phyloP scores from a whole-genome alignment of 2,888 invertebrate genomes.

The Chymomyza amoena region DNA sequence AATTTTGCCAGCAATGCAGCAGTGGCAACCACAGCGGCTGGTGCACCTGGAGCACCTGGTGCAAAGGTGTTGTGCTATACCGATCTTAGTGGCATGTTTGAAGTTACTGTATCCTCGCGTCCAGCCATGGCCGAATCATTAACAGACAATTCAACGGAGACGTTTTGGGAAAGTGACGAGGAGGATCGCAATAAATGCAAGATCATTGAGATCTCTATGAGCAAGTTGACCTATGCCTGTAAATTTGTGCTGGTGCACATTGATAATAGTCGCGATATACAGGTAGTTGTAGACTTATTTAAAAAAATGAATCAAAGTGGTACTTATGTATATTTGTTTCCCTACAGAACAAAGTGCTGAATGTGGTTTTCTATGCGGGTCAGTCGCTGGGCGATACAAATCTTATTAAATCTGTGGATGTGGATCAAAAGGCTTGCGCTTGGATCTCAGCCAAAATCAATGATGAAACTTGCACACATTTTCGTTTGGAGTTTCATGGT shows the following conservation, averaged over 20 bases:
- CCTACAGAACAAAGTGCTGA: constrained; percentile 90
- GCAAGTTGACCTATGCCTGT: constrained; percentile 79
- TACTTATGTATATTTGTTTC: not conserved
- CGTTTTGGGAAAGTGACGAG: constrained; percentile 99
- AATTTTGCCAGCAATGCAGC: constrained; percentile 49
- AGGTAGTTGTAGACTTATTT: constrained; percentile 80
- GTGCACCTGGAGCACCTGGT: constrained; percentile 65
- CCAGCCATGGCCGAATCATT: constrained; percentile 96
- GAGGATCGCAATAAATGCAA: constrained; percentile 97
- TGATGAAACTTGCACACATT: constrained; percentile 81
- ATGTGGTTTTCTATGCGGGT: constrained; percentile 91
- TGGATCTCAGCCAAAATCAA: constrained; percentile 94
- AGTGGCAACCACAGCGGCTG: constrained; percentile 31
- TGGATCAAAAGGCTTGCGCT: constrained; percentile 90
- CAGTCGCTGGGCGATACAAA: constrained; percentile 89
- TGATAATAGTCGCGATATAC: constrained; percentile 95
- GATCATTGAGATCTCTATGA: constrained; percentile 86
- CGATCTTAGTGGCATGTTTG: constrained; percentile 78
- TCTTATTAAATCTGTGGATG: constrained; percentile 89
- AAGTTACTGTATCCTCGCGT: constrained; percentile 90
- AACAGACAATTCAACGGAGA: constrained; percentile 96
- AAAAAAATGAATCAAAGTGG: not conserved
- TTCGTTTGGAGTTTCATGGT: constrained; percentile 93
- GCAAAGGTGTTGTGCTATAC: constrained; percentile 74
- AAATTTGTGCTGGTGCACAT: constrained; percentile 89